phyloP scores from a whole-genome alignment of 2,797 vertebrate genomes.

The Aselliscus stoliczkanus region DNA sequence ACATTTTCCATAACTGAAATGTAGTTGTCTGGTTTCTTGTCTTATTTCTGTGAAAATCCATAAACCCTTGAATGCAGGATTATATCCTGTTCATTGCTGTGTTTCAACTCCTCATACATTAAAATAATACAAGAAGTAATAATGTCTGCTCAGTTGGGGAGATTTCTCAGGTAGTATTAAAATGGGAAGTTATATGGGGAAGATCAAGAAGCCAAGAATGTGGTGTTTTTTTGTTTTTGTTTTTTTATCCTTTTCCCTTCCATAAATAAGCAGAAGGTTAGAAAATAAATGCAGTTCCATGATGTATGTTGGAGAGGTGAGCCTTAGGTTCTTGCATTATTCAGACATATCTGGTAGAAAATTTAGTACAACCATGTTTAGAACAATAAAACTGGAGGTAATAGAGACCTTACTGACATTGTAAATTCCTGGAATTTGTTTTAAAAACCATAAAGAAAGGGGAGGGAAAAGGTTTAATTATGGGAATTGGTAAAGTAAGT shows the following conservation, averaged over 20 bases:
- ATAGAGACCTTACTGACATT: background rate
- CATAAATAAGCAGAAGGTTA: background rate
- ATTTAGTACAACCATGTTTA: background rate
- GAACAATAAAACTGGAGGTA: background rate
- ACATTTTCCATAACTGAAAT: background rate
- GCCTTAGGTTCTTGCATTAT: background rate
- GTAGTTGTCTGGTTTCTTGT: background rate
- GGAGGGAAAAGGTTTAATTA: background rate
- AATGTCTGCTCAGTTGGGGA: background rate
- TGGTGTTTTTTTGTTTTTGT: background rate
- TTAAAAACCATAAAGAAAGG: background rate
- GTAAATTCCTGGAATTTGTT: background rate
- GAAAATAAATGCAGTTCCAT: background rate
- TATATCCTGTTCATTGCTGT: background rate
- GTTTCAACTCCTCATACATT: background rate
- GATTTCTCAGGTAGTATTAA: background rate
- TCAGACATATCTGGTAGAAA: background rate
- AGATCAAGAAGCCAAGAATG: background rate
- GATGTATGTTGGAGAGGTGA: background rate
- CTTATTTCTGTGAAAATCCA: background rate
- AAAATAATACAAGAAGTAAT: background rate
- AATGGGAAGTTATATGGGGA: background rate
- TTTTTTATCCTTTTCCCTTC: background rate
- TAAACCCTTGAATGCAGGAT: background rate
- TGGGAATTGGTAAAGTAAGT: background rate